A percentile compares a stretch with the other conserved stretches of the same genome.
These are phyloP conservation scores for Loxodonta africana DNA, from an alignment of 2,113 vertebrate species.

Conservation along the genomic window DNA sequence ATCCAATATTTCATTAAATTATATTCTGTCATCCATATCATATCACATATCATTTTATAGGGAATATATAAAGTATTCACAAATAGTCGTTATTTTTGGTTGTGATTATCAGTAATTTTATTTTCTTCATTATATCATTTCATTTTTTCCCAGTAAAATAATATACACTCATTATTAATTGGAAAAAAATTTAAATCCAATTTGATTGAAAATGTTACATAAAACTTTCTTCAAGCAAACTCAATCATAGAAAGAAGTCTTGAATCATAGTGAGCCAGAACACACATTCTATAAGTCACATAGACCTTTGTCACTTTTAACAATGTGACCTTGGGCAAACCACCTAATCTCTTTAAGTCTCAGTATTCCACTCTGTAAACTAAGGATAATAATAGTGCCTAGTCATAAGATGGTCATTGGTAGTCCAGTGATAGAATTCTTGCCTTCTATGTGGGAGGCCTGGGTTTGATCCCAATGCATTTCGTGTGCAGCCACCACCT, in stretches of 20 bases:
- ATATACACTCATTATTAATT: neutral
- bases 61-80: neutral
- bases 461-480: too few species aligned
- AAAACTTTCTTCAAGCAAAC: neutral
- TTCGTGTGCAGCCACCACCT: too few species aligned
- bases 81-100: neutral
- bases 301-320: neutral
- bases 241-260: neutral
- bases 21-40: neutral
- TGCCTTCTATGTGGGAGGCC: too few species aligned
- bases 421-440: too few species aligned
- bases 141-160: neutral
- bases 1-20: neutral
- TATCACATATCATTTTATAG: neutral
- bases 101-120: neutral
- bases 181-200: neutral
- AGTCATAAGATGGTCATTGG: too few species aligned
- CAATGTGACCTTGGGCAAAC: too few species aligned
- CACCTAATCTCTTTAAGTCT: too few species aligned
- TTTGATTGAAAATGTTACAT: neutral
- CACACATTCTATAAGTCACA: neutral
- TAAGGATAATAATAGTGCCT: too few species aligned
- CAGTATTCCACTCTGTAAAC: too few species aligned
- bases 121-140: neutral
- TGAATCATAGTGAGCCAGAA: too few species aligned